Evolutionary conservation across 2,888 invertebrate species (phyloP).

Genomic region (Platynereis dumerilii): DNA sequence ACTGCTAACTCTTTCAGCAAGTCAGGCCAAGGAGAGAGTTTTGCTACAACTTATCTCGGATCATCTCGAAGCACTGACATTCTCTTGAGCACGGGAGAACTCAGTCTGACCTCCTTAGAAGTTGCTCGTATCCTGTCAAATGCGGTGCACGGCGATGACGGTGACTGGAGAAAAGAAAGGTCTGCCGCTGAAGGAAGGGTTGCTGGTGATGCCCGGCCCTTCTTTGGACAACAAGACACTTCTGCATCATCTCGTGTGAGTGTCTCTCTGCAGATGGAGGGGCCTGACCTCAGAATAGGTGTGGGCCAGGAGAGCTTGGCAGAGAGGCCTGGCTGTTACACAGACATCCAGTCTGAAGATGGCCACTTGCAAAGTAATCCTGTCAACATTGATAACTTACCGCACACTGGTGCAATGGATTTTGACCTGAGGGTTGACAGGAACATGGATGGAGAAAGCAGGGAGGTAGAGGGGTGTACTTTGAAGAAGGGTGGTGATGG

Average conservation of each 20-base stretch:
- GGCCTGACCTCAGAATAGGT: neutral
- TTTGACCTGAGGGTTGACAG: no score
- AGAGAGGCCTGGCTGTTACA: neutral
- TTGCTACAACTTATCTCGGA: no score
- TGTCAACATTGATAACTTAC: no score
- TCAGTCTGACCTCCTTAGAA: neutral
- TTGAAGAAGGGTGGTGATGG: no score
- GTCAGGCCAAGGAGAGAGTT: no score
- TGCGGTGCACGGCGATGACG: neutral
- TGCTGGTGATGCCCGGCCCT: neutral
- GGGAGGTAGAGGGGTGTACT: no score
- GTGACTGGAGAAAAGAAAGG: neutral
- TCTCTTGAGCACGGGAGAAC: neutral
- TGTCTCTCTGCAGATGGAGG: neutral
- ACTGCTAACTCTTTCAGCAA: no score
- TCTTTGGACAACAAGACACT: neutral
- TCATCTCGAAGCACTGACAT: no score
- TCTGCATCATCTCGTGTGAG: neutral
- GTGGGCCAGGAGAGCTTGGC: constrained; percentile 7
- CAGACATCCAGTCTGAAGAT: no score
- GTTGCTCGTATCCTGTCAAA: neutral
- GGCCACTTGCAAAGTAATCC: no score
- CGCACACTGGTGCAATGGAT: no score
- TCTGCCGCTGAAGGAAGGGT: neutral
- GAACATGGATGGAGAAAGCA: no score